Conservation (phyloP, 2,888 invertebrate genomes). For the Sepioteuthis lessoniana region DNA sequence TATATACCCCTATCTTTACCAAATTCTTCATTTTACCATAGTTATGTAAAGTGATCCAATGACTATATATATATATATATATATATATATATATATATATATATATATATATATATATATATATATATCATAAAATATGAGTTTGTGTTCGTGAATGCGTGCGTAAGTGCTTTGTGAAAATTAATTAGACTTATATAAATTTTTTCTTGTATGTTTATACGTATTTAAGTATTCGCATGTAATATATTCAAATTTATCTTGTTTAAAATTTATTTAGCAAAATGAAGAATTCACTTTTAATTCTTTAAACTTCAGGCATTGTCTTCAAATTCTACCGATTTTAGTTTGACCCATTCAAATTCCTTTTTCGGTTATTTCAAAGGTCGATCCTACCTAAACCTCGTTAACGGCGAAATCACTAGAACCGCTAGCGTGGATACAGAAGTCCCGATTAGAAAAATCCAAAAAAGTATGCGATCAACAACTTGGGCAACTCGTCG, state of each 20-base stretch:
- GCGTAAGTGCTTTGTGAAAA: neutral
- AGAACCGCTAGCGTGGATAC: conserved; percentile 77
- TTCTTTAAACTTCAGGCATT: neutral
- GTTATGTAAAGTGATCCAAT: too few relatives aligned
- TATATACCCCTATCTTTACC: too few relatives aligned
- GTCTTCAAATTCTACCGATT: neutral
- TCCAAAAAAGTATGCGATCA: conserved; percentile 78
- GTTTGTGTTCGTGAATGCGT: neutral
- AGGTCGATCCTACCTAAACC: conserved; percentile 47
- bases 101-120: neutral
- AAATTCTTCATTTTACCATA: too few relatives aligned
- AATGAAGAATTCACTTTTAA: too few relatives aligned
- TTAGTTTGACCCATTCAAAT: neutral
- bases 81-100: too few relatives aligned
- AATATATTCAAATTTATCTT: neutral
- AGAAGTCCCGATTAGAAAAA: conserved; percentile 77
- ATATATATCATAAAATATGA: neutral
- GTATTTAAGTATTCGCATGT: neutral
- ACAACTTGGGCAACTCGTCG: conserved; percentile 77
- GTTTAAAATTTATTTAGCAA: neutral
- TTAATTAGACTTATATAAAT: neutral
- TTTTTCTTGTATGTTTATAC: neutral
- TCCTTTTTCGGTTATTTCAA: neutral
- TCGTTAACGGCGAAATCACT: conserved; percentile 76
- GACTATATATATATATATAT: too few relatives aligned